These are phyloP conservation scores for Stomatorhinus ivindoensis DNA, from an alignment of 2,113 vertebrate genomes.

Conservation along the genomic window DNA sequence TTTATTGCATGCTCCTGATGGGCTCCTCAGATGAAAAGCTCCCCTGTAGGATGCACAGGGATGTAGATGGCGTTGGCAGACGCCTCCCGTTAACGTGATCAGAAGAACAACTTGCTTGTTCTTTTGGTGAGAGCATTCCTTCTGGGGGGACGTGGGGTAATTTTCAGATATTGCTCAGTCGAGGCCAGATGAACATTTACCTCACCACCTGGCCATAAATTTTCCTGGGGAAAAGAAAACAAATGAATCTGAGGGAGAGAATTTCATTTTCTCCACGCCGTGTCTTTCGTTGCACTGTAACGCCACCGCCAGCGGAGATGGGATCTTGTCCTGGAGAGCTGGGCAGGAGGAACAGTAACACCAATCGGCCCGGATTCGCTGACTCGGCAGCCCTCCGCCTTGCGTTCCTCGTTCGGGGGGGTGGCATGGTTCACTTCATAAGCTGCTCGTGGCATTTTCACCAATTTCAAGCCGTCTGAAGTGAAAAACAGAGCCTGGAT, in stretches of 20 bases:
- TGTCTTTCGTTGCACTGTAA: slow-evolving; percentile 64
- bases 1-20: slow-evolving; percentile 70
- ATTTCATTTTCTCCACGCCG: slow-evolving; percentile 85
- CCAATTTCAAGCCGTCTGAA: slow-evolving; percentile 14
- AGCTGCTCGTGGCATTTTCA: slow-evolving; percentile 37
- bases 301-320: slow-evolving; percentile 59
- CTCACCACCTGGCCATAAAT: slow-evolving; percentile 82
- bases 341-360: slow-evolving; percentile 34
- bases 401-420: slow-evolving; percentile 66
- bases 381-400: slow-evolving; percentile 65
- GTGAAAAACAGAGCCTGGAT: background rate
- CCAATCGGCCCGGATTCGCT: slow-evolving; percentile 72
- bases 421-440: slow-evolving; percentile 52
- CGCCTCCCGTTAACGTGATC: slow-evolving; percentile 77
- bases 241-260: slow-evolving; percentile 86
- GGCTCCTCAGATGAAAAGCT: slow-evolving; percentile 73
- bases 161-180: slow-evolving; percentile 84
- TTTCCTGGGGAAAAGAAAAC: slow-evolving; percentile 55
- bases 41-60: slow-evolving; percentile 56
- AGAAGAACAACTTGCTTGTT: slow-evolving; percentile 89
- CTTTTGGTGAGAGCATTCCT: slow-evolving; percentile 85
- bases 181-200: slow-evolving; percentile 74
- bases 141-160: slow-evolving; percentile 66
- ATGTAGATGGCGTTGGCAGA: slow-evolving; percentile 74
- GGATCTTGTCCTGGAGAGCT: slow-evolving; percentile 24